Evolutionary conservation across 2,797 vertebrate genomes (phyloP).

Genomic region (Streptopelia turtur): DNA sequence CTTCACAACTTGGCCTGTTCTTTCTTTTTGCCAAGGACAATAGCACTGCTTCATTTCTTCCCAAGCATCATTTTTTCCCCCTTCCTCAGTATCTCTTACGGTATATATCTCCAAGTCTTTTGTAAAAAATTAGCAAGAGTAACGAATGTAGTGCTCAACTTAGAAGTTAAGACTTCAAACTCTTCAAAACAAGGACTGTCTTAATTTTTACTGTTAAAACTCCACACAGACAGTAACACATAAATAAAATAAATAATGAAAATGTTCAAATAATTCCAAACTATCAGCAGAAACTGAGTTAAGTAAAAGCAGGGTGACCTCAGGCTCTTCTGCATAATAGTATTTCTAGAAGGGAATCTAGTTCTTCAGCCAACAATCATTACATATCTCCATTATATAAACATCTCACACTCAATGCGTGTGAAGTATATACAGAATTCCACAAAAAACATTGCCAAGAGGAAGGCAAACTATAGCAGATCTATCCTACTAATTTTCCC

Average conservation of each 20-base stretch:
- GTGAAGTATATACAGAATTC: background rate
- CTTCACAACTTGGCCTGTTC: background rate
- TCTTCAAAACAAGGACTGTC: background rate
- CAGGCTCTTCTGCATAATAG: background rate
- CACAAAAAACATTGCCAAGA: background rate
- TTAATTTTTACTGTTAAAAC: background rate
- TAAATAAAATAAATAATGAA: background rate
- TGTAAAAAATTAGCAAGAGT: background rate
- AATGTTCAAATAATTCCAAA: background rate
- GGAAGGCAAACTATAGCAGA: background rate
- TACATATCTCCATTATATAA: background rate
- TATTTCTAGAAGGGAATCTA: background rate
- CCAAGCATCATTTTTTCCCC: background rate
- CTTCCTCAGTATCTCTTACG: background rate
- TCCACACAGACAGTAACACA: background rate
- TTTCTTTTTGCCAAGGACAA: background rate
- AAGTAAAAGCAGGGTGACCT: background rate
- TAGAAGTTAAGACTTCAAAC: background rate
- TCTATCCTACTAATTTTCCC: background rate
- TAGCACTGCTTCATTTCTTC: background rate
- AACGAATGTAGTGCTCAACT: background rate
- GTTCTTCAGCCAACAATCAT: background rate
- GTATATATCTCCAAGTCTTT: background rate
- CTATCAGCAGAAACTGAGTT: background rate
- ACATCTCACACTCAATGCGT: background rate